Evolutionary conservation across 2,797 vertebrate species (phyloP), one percentile per base, ranked within the genome.

Genomic region (Valencia hispanica): DNA sequence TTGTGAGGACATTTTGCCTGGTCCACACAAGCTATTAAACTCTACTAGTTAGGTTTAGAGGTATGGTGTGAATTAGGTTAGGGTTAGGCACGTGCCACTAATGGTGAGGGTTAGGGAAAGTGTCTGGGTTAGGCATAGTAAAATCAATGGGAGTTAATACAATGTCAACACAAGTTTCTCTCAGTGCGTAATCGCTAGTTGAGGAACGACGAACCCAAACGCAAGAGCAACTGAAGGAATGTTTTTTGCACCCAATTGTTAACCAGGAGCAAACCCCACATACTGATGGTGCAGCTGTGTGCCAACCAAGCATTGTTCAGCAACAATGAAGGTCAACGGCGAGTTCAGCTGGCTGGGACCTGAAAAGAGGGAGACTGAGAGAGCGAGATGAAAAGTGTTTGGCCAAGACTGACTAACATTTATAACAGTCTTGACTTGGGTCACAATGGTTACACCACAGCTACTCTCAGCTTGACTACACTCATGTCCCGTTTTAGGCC

Each of bases 301-400:
- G 57, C 17, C 53, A 17, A 51, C 22, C 39, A 17, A 25, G 65
- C 59, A 73, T 72, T 78, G 84, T 76, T 68, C 25, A 78, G 10
- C 5, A 39, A 68, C 66, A 74, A 25, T 32, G 27, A 76, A 80
- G 68, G 77, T 83, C 72, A 73, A 1, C 61, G 22, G 71, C 27
- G 6, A 71, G 39, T 73, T 69, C 72, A 50, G 50, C 45, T 27
- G 65, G 39, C 0, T 59, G 53, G 27, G 39, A 47, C 25, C 12
- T 32, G 12, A 59, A 68, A 20, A 76, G 27, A 53, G 61, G 9
- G 59, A 65, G 22, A 41, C n/a, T n/a, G n/a, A n/a, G n/a, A n/a
- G n/a, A n/a, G n/a, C n/a, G n/a, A n/a, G n/a, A n/a, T n/a, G n/a
- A 25, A n/a, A 34, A 34, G 32, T 34, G 20, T 39, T 25, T 25